phyloP scores from a whole-genome alignment of 2,113 vertebrate genomes.

The Corapipo altera region DNA sequence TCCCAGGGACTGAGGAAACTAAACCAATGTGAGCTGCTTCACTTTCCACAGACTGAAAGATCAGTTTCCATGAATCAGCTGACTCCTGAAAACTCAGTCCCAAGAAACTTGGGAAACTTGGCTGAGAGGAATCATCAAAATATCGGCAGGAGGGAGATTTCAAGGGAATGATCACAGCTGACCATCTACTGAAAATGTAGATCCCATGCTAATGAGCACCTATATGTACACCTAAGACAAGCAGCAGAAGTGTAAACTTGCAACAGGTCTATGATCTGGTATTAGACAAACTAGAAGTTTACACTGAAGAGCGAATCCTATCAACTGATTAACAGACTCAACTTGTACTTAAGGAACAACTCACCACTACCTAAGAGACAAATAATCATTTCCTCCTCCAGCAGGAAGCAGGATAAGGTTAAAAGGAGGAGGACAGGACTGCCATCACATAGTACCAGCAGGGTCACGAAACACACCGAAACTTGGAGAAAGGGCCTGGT shows the following conservation, averaged over 20 bases:
- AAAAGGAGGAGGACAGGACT: background rate
- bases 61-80: background rate
- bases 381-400: background rate
- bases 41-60: background rate
- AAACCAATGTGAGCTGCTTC: background rate
- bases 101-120: background rate
- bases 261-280: background rate
- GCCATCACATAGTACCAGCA: background rate
- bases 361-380: background rate
- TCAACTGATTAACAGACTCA: background rate
- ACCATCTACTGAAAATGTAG: background rate
- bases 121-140: background rate
- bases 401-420: background rate
- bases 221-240: background rate
- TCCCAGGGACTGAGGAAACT: background rate
- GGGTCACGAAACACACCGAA: background rate
- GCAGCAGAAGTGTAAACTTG: background rate
- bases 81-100: background rate
- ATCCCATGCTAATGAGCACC: background rate
- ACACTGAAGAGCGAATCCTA: background rate
- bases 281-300: background rate
- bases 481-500: background rate
- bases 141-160: background rate
- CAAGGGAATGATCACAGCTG: background rate
- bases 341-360: background rate